phyloP scores from a whole-genome alignment of 2,888 invertebrate genomes.

The Punctoribates punctum region DNA sequence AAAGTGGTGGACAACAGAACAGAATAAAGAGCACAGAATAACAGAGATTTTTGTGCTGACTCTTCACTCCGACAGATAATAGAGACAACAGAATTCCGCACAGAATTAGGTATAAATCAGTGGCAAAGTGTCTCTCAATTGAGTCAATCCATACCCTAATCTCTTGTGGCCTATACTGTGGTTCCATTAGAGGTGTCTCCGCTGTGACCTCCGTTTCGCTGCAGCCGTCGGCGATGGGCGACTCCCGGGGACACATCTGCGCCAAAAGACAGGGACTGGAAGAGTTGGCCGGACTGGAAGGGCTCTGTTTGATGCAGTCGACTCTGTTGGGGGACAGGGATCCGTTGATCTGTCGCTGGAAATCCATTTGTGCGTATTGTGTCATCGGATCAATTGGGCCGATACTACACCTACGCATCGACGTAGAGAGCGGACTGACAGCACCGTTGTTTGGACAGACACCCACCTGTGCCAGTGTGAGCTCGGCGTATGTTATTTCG shows the following conservation, averaged over 20 bases:
- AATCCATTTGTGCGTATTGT: conserved; percentile 18
- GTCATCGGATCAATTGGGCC: conserved; percentile 1
- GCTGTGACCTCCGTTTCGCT: background rate
- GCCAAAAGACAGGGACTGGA: background rate
- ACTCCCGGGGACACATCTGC: background rate
- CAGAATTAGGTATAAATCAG: background rate
- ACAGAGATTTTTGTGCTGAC: too few species aligned
- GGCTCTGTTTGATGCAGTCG: background rate
- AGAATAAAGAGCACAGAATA: too few species aligned
- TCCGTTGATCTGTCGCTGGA: background rate
- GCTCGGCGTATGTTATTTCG: background rate
- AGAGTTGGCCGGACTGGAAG: background rate
- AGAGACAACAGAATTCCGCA: background rate
- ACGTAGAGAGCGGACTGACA: background rate
- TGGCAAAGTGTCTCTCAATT: background rate
- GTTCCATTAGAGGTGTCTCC: background rate
- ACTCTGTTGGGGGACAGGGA: background rate
- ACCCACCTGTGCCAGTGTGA: background rate
- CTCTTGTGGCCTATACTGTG: conserved; percentile 15
- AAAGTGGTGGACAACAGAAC: too few species aligned
- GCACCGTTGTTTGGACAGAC: background rate
- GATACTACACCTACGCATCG: background rate
- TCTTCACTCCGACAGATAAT: background rate
- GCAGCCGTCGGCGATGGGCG: conserved; percentile 1
- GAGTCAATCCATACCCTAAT: background rate